A percentile compares a stretch with the other conserved stretches of the same genome.
Conservation (phyloP, 2,797 vertebrate species). For the Odontamblyopus rebecca region DNA sequence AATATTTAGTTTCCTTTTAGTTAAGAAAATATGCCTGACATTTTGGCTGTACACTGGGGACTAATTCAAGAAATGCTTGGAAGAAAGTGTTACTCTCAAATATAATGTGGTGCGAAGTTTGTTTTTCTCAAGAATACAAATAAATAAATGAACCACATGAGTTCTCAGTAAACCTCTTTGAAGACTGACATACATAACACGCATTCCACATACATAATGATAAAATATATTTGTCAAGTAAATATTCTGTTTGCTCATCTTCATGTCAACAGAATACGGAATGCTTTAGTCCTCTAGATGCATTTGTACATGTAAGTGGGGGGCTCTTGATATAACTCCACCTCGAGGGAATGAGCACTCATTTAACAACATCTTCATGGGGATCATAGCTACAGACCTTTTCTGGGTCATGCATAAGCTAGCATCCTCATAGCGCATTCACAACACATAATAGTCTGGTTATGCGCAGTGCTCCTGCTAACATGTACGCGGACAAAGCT, state of each 20-base stretch:
- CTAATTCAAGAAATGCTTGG: not conserved
- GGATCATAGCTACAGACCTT: slow-evolving; percentile 34
- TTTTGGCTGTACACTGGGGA: not conserved
- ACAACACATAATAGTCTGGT: slow-evolving; percentile 7
- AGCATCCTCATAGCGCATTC: slow-evolving; percentile 44
- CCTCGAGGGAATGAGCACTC: slow-evolving; percentile 41
- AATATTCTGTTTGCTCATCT: slow-evolving; percentile 1
- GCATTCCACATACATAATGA: not conserved
- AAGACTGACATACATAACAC: not conserved
- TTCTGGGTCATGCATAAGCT: slow-evolving; percentile 55
- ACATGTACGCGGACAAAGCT: slow-evolving; percentile 12
- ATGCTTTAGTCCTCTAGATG: slow-evolving; percentile 1
- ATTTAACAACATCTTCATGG: slow-evolving; percentile 57
- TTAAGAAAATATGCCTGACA: not conserved
- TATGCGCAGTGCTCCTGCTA: not conserved
- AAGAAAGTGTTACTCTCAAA: not conserved
- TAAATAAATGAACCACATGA: too few relatives aligned
- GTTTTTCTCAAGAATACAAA: not conserved
- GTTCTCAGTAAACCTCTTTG: not conserved
- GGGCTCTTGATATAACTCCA: slow-evolving; percentile 54
- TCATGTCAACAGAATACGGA: slow-evolving; percentile 13
- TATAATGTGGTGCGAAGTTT: not conserved
- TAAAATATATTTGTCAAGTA: not conserved
- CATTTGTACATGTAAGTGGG: slow-evolving; percentile 5
- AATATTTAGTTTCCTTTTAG: not conserved